Base-by-base conservation (phyloP, 1,140 invertebrate genomes). In the Drosophila sp. region DNA sequence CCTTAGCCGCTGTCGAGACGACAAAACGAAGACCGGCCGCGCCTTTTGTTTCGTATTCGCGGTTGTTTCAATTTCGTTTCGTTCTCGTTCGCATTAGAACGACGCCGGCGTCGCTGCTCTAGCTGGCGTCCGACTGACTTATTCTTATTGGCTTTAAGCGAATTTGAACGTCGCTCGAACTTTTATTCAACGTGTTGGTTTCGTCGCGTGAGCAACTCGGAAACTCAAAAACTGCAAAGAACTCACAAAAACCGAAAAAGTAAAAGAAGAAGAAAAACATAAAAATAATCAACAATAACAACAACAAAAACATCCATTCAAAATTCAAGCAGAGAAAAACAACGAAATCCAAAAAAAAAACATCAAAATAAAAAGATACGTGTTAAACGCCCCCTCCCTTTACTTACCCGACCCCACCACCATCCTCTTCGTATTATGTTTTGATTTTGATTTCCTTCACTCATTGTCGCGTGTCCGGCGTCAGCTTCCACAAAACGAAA, bases 141-240 rank as follows among this genome's bases (percentile, higher is more conserved):
- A 87, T 87, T 87, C 84, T 87, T 87, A 87, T 87, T 87, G 83
- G 84, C 80, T 89, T 89, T 89, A 89, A 89, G 84, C 84, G 84
- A 84, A 89, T 89, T 84, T 83, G 73, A 89, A 89, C 79, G 81
- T 84, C 74, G 80, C 80, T 80, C 74, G 80, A 83, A 89, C 84
- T 90, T 86, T 89, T 89, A 89, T 89, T 89, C 84, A 89, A 89
- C 84, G 84, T 89, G 84, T 86, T 84, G 73, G 84, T 80, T 83
- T 70, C 84, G 85, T 87, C 83, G 83, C 79, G 83, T 79, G 65
- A 86, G 82, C 82, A 86, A 87, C 82, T 86, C 82, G 82, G 79
- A 86, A 87, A 78, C 72, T 74, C 65, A 74, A 17, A 83, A 79
- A 71, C 57, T 44, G 66, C 67, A 62, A 60, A 44, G 54, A 58